Evolutionary conservation across 2,113 vertebrate genomes (phyloP), one percentile per base, ranked within the genome.

Genomic region (Platysteira castanea): DNA sequence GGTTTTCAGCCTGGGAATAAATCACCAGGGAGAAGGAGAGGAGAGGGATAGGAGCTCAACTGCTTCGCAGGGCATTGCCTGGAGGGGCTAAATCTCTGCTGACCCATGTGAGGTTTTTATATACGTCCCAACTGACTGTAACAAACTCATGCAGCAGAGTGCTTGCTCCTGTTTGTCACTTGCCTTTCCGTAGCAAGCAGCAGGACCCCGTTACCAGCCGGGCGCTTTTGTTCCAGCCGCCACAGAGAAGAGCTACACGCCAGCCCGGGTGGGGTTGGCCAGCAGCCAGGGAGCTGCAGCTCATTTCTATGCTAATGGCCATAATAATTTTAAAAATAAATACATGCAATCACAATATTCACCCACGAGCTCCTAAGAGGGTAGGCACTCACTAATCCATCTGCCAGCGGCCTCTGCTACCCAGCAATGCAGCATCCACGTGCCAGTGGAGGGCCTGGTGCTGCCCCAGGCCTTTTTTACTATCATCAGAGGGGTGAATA

Each of bases 241-340:
- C 44, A 6, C 1, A 1, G 39, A 75, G 90, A 63, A 57, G 83
- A 83, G 83, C 85, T 12, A n/a, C 37, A 23, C 11, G 1, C 35
- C 71, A 84, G 71, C 73, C 60, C 3, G 21, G 60, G 69, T 46
- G 44, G 64, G 84, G 87, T 27, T 94, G 94, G 95, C 95, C 93
- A 82, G 77, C 68, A 91, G 95, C 91, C 96, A 95, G 87, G 61
- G 81, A 96, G 89, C 91, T 64, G 84, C 84, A 95, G 75, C 94
- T 96, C 82, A 96, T 97, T 94, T 95, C 93, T 91, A 90, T 96
- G 94, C 91, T 95, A 92, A 96, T 96, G 89, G 87, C 84, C 46
- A 71, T 82, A 81, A 96, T 95, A 44, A 92, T 95, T 94, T 95
- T 50, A 42, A 83, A 96, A 96, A 87, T 93, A 96, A 97, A 92